These are phyloP conservation scores for Temnothorax longispinosus DNA, from an alignment of 1,140 invertebrate genomes.

Conservation along the genomic window DNA sequence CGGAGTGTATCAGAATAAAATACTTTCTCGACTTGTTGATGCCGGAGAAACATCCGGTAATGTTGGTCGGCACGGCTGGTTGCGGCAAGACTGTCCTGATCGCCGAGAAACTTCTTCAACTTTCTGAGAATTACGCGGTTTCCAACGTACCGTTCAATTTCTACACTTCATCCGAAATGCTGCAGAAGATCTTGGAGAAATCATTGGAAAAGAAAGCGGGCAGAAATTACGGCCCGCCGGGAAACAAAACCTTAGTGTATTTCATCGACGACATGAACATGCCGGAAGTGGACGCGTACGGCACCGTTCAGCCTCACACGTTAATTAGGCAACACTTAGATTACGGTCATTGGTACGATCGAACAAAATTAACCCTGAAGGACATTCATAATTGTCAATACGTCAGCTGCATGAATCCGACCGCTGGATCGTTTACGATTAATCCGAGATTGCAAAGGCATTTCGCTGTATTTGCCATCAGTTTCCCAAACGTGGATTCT, in stretches of 20 bases:
- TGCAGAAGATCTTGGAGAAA: slow-evolving; percentile 97
- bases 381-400: slow-evolving; percentile 99
- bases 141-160: slow-evolving; percentile 98
- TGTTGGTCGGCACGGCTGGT: slow-evolving; percentile 97
- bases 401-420: slow-evolving; percentile 98
- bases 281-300: slow-evolving; percentile 98
- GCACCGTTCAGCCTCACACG: slow-evolving; percentile 98
- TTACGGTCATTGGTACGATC: slow-evolving; percentile 98
- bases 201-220: slow-evolving; percentile 99
- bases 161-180: slow-evolving; percentile 98
- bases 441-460: slow-evolving; percentile 97
- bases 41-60: slow-evolving; percentile 94
- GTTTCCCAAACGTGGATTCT: slow-evolving; percentile 95
- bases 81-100: slow-evolving; percentile 96
- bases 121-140: slow-evolving; percentile 95
- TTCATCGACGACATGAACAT: slow-evolving; percentile 99
- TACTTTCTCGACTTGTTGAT: slow-evolving; percentile 97
- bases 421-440: slow-evolving; percentile 98
- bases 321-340: slow-evolving; percentile 97
- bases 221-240: slow-evolving; percentile 97
- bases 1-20: slow-evolving; percentile 95
- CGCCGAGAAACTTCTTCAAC: slow-evolving; percentile 92
- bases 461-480: slow-evolving; percentile 97
- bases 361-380: slow-evolving; percentile 95
- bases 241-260: slow-evolving; percentile 97